Evolutionary conservation across 2,797 vertebrate species (phyloP), one percentile per base, ranked within the genome.

Genomic region (Hippopotamyrus pictus): DNA sequence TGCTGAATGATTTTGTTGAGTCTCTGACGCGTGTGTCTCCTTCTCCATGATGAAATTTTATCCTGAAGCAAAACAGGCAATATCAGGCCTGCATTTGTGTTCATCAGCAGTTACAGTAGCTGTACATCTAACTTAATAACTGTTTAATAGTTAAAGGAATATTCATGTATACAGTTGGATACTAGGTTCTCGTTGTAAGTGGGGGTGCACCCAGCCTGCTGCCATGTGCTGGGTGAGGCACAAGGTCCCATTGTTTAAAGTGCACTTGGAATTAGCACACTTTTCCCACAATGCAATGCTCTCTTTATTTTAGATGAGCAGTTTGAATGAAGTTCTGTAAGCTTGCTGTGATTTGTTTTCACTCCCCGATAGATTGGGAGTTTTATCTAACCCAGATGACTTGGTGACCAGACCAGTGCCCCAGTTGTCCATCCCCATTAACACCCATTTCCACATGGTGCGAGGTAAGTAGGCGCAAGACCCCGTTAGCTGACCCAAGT

Each of bases 371-470:
- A 97, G 96, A 93, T 91, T 97, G 91, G 92, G 93, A 89, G 93
- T 97, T 92, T 91, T 96, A 92, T 94, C 96, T 82, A 96, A 93
- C 44, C 96, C 96, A 90, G 96, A 96, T 17, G 93, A 94, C 54
- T 95, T 97, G n/a, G 94, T 93, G 89, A 94, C 95, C 87, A 93
- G 90, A 89, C 95, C 96, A 46, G 95, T 96, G 82, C 89, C 95
- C 91, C 95, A 97, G 92, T 90, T 96, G 89, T 96, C 95, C 37
- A 96, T 97, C 91, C 96, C 96, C 50, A 94, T 97, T 89, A 96
- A 96, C 92, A 91, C 91, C 89, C 89, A 95, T 82, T 97, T 97
- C 94, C 93, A 95, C 87, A 84, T 97, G 88, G 88, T 96, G 22
- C 93, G 93, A 95, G 96, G 96, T 97, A 92, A 91, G 88, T 86